phyloP scores from a whole-genome alignment of 2,888 invertebrate genomes.

The Oligia fasciuncula region DNA sequence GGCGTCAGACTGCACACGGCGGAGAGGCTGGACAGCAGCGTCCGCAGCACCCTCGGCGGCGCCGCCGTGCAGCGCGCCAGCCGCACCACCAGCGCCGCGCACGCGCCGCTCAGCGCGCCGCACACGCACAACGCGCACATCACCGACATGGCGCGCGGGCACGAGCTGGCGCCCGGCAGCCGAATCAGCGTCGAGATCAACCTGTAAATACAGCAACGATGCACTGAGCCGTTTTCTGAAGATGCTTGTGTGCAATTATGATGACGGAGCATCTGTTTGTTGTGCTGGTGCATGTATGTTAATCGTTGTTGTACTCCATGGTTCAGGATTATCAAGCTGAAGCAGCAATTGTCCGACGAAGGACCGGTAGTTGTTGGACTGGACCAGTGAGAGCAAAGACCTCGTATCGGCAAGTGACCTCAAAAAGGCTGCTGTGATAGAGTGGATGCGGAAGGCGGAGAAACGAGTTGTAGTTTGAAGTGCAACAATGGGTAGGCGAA shows the following conservation, averaged over 20 bases:
- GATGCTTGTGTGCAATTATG: neutral
- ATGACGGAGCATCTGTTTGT: neutral
- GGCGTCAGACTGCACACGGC: constrained; percentile 69
- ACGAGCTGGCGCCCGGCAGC: constrained; percentile 72
- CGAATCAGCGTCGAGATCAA: constrained; percentile 75
- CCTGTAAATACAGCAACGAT: constrained; percentile 67
- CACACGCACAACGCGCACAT: constrained; percentile 72
- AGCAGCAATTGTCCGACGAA: too few species aligned
- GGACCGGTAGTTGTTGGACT: neutral
- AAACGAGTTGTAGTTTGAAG: neutral
- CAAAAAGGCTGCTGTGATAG: neutral
- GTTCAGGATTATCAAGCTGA: neutral
- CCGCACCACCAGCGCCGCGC: constrained; percentile 73
- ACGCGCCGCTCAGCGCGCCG: constrained; percentile 70
- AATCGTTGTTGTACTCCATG: neutral
- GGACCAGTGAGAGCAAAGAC: neutral
- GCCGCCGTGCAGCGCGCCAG: constrained; percentile 68
- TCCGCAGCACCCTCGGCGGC: constrained; percentile 73
- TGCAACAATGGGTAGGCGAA: neutral
- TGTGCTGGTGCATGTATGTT: too few species aligned
- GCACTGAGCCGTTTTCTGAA: too few species aligned
- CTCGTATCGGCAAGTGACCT: neutral
- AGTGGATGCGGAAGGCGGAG: neutral
- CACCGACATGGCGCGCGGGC: constrained; percentile 69
- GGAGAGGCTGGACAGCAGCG: constrained; percentile 66